These are phyloP conservation scores for Rattus rattus DNA, from an alignment of 2,113 vertebrate species.

Conservation along the genomic window DNA sequence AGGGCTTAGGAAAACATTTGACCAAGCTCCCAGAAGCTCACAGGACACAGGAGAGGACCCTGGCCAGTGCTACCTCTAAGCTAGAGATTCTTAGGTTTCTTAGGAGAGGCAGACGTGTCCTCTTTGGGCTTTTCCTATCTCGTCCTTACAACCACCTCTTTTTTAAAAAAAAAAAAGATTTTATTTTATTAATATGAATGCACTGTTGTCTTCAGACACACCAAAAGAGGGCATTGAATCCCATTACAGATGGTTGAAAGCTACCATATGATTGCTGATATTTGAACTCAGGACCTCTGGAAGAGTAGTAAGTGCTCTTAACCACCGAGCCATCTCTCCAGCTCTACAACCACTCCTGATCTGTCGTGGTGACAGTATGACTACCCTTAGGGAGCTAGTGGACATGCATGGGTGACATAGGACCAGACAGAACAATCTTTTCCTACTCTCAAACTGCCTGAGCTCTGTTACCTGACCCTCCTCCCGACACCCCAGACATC, in stretches of 20 bases:
- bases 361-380: not conserved
- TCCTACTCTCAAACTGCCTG: not conserved
- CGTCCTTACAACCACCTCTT: not conserved
- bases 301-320: no score
- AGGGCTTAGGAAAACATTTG: not conserved
- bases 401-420: rapidly evolving
- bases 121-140: not conserved
- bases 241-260: no score
- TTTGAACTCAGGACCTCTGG: no score
- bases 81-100: not conserved
- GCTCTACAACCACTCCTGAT: not conserved
- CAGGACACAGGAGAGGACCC: not conserved
- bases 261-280: no score
- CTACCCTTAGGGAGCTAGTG: no score
- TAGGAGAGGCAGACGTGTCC: not conserved
- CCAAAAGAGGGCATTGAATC: no score
- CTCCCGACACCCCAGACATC: not conserved
- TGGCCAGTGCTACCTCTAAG: not conserved
- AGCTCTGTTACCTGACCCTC: no score
- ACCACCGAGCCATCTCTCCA: no score
- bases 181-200: no score
- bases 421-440: not conserved
- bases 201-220: no score
- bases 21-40: not conserved
- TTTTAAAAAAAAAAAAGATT: no score